phyloP scores from a whole-genome alignment of 2,888 invertebrate species.

The Choristoneura rosaceana region DNA sequence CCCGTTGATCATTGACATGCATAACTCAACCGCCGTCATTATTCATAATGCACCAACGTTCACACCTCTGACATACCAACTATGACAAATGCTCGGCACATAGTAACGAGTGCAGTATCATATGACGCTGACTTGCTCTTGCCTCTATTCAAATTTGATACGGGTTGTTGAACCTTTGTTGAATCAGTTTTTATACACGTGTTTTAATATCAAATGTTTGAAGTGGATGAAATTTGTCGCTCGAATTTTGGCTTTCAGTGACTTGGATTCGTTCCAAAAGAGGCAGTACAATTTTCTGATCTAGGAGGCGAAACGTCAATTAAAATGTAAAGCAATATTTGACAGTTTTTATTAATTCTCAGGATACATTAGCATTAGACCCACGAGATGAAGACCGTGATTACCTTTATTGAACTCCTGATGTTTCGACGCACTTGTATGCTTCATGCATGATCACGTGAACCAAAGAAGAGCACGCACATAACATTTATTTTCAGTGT shows the following conservation, averaged over 20 bases:
- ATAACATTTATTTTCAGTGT: no score
- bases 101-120: conserved; percentile 44
- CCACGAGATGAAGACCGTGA: no score
- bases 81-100: conserved; percentile 55
- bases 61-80: conserved; percentile 64
- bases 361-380: no score
- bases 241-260: neutral
- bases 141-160: conserved; percentile 42
- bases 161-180: conserved; percentile 37
- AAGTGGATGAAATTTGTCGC: neutral
- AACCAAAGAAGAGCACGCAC: no score
- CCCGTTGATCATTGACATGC: conserved; percentile 60
- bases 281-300: conserved; percentile 67
- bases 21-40: conserved; percentile 64
- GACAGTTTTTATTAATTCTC: no score
- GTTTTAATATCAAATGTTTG: conserved; percentile 16
- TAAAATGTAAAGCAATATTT: no score
- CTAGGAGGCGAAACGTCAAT: conserved; percentile 56
- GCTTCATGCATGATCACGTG: no score
- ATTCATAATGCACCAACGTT: conserved; percentile 62
- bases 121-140: conserved; percentile 35
- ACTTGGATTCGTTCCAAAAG: conserved; percentile 72
- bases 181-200: conserved; percentile 32
- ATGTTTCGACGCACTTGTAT: no score
- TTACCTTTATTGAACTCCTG: no score